A percentile compares a stretch with the other conserved stretches of the same genome.
phyloP scores from a whole-genome alignment of 2,113 vertebrate genomes.

The Sceloporus tristichus region DNA sequence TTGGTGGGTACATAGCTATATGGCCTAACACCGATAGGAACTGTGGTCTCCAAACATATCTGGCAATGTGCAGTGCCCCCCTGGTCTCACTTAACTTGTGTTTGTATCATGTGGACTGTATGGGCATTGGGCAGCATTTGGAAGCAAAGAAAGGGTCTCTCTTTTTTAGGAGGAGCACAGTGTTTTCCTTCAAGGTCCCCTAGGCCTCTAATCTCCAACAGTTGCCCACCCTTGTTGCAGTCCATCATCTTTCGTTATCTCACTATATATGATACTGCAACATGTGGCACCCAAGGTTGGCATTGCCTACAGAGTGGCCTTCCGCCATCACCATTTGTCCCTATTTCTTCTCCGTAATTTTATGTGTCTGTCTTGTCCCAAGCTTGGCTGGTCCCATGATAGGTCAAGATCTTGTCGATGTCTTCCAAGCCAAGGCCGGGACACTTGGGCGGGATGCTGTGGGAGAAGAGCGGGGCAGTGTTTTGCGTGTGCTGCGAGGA shows the following conservation, averaged over 20 bases:
- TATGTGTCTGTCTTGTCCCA: slow-evolving; percentile 45
- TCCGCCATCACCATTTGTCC: background rate
- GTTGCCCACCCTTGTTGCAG: background rate
- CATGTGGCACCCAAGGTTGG: too few species aligned
- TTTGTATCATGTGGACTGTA: too few species aligned
- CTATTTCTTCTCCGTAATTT: background rate
- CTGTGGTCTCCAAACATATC: too few species aligned
- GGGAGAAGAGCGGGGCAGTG: background rate
- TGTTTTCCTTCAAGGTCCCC: too few species aligned
- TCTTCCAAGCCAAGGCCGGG: slow-evolving; percentile 57
- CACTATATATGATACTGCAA: background rate
- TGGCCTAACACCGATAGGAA: too few species aligned
- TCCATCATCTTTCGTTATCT: background rate
- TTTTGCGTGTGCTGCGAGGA: background rate
- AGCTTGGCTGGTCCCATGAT: slow-evolving; percentile 42
- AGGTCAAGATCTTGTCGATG: slow-evolving; percentile 32
- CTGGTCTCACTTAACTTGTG: too few species aligned
- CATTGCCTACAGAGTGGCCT: background rate
- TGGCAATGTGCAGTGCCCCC: too few species aligned
- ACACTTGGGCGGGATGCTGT: slow-evolving; percentile 1
- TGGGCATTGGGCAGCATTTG: too few species aligned
- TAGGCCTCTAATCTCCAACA: too few species aligned
- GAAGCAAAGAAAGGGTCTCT: too few species aligned
- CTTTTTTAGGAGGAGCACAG: too few species aligned
- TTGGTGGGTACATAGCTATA: too few species aligned